Percentiles rank a stretch among this genome's conserved stretches.
Evolutionary conservation across 2,888 invertebrate genomes (phyloP).

Genomic region (Pterobdella sp.): DNA sequence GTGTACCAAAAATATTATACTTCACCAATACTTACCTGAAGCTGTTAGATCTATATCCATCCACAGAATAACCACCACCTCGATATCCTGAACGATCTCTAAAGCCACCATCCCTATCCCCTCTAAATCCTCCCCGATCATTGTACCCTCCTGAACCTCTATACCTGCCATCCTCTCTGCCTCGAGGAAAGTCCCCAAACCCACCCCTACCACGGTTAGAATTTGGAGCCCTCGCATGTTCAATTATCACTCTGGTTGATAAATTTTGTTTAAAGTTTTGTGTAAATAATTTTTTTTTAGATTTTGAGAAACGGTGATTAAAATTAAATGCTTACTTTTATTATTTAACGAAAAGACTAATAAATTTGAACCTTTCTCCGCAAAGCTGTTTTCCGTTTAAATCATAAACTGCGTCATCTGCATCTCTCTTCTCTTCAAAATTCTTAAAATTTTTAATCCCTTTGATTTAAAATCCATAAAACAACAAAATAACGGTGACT

Average conservation of each 20-base stretch:
- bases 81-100: not conserved
- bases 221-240: slow-evolving; percentile 29
- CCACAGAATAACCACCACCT: not conserved
- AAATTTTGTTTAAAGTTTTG: too few relatives aligned
- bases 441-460: slow-evolving; percentile 56
- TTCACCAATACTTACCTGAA: slow-evolving; percentile 1
- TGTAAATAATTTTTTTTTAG: too few relatives aligned
- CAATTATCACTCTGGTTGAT: slow-evolving; percentile 31
- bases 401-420: slow-evolving; percentile 97
- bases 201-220: slow-evolving; percentile 26
- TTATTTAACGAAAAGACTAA: too few relatives aligned
- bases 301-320: too few relatives aligned
- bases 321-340: not conserved
- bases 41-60: not conserved
- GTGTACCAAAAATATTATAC: slow-evolving; percentile 15
- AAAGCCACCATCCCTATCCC: slow-evolving; percentile 1
- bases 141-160: slow-evolving; percentile 17
- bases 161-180: not conserved
- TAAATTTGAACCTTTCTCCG: slow-evolving; percentile 61
- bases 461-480: not conserved
- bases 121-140: not conserved
- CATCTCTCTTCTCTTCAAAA: slow-evolving; percentile 92
- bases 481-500: slow-evolving; percentile 51
- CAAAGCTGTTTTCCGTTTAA: slow-evolving; percentile 90
- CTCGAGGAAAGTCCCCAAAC: not conserved